Evolutionary conservation across 2,888 invertebrate genomes (phyloP).

Genomic region (Agrotis ipsilon): DNA sequence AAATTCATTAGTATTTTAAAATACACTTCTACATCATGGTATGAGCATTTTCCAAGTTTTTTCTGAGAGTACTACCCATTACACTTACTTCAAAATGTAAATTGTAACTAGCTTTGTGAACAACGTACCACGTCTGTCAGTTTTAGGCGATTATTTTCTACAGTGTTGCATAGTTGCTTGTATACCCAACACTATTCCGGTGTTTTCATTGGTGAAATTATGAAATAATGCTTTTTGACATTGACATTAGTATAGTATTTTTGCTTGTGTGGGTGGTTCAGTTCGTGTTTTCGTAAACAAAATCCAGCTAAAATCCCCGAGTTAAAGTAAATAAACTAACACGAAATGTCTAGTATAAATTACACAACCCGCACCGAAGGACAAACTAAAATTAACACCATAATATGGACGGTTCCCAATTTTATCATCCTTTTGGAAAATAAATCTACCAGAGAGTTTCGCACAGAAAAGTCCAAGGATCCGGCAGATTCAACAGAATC

Average conservation of each 20-base stretch:
- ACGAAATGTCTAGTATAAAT: conserved; percentile 68
- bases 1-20: too few species aligned
- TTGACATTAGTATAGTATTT: conserved; percentile 4
- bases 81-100: too few species aligned
- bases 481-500: conserved; percentile 70
- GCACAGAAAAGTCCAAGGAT: conserved; percentile 80
- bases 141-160: conserved; percentile 21
- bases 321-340: neutral
- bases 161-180: too few species aligned
- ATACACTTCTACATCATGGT: neutral
- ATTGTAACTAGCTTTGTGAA: conserved; percentile 29
- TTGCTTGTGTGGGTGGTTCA: neutral
- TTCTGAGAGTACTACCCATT: neutral
- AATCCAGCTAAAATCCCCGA: neutral
- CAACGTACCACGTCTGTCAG: conserved; percentile 2
- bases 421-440: conserved; percentile 81
- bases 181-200: conserved; percentile 25
- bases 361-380: conserved; percentile 85
- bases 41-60: neutral
- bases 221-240: neutral
- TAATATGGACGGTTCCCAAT: conserved; percentile 85
- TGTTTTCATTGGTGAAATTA: conserved; percentile 11
- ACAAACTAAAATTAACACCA: conserved; percentile 84
- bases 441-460: conserved; percentile 81
- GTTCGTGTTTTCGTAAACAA: conserved; percentile 12